Conservation (phyloP, 2,888 invertebrate genomes). For the Philereme vetulata region DNA sequence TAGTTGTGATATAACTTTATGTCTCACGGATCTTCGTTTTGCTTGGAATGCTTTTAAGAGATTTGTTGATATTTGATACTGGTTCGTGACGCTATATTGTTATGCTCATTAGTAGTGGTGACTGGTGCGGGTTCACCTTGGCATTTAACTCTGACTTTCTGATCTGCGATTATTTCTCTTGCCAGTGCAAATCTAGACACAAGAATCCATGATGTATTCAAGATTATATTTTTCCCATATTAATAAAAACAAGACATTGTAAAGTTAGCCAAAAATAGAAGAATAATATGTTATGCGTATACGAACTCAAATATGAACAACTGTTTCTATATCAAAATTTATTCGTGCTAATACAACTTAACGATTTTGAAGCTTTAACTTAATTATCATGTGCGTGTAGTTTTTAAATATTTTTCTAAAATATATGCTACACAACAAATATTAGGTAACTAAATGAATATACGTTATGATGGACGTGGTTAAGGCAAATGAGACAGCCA, state of each 20-base stretch:
- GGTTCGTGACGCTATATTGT: slow-evolving; percentile 38
- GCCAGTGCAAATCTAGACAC: slow-evolving; percentile 38
- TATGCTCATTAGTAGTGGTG: slow-evolving; percentile 52
- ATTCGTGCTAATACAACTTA: too few relatives aligned
- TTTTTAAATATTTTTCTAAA: neutral
- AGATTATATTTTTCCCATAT: neutral
- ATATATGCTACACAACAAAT: slow-evolving; percentile 9
- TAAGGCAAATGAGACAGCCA: slow-evolving; percentile 41
- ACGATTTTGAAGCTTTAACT: too few relatives aligned
- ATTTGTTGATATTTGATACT: slow-evolving; percentile 10
- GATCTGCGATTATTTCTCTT: slow-evolving; percentile 50
- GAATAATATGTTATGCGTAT: too few relatives aligned
- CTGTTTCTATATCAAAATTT: too few relatives aligned
- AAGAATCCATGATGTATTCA: neutral
- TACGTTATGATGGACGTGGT: slow-evolving; percentile 3
- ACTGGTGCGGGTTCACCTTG: slow-evolving; percentile 75
- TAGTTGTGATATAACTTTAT: slow-evolving; percentile 22
- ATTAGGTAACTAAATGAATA: slow-evolving; percentile 1
- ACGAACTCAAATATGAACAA: too few relatives aligned
- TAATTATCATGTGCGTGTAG: neutral
- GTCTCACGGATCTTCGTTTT: slow-evolving; percentile 27
- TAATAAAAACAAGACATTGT: too few relatives aligned
- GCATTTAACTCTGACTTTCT: slow-evolving; percentile 66
- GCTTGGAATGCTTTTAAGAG: slow-evolving; percentile 33
- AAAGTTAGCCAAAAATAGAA: too few relatives aligned